Conservation (phyloP, 2,888 invertebrate genomes). For the Cantharis nigra region DNA sequence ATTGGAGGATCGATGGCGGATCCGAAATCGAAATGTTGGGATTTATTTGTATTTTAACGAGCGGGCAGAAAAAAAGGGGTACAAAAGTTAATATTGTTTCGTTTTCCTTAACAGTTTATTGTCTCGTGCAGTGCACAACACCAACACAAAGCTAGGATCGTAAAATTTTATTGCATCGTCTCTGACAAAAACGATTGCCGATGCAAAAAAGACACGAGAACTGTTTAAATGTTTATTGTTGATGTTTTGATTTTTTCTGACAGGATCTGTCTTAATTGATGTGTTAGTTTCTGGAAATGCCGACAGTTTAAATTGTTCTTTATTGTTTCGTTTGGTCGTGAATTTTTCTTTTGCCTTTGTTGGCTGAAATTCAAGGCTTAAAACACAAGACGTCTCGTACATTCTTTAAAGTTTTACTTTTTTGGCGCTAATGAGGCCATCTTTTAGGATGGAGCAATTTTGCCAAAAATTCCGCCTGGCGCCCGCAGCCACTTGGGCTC, state of each 20-base stretch:
- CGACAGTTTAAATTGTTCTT: slow-evolving; percentile 49
- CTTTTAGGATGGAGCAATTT: not conserved
- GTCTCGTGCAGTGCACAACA: slow-evolving; percentile 34
- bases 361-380: slow-evolving; percentile 9
- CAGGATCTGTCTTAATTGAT: slow-evolving; percentile 50
- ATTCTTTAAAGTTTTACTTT: not conserved
- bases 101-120: slow-evolving; percentile 32
- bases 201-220: slow-evolving; percentile 45
- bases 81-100: not conserved
- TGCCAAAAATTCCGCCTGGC: not conserved
- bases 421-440: not conserved
- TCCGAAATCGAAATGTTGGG: not conserved
- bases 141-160: slow-evolving; percentile 41
- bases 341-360: slow-evolving; percentile 27
- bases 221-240: slow-evolving; percentile 47
- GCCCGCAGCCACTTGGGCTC: not conserved
- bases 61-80: not conserved
- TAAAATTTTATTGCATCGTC: slow-evolving; percentile 51
- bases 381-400: not conserved
- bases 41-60: not conserved
- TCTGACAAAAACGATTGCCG: slow-evolving; percentile 49
- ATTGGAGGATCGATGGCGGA: not conserved
- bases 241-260: slow-evolving; percentile 52
- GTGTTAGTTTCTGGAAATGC: slow-evolving; percentile 52
- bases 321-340: slow-evolving; percentile 39